phyloP scores from a whole-genome alignment of 1,140 invertebrate genomes.

The Temnothorax curvispinosus region DNA sequence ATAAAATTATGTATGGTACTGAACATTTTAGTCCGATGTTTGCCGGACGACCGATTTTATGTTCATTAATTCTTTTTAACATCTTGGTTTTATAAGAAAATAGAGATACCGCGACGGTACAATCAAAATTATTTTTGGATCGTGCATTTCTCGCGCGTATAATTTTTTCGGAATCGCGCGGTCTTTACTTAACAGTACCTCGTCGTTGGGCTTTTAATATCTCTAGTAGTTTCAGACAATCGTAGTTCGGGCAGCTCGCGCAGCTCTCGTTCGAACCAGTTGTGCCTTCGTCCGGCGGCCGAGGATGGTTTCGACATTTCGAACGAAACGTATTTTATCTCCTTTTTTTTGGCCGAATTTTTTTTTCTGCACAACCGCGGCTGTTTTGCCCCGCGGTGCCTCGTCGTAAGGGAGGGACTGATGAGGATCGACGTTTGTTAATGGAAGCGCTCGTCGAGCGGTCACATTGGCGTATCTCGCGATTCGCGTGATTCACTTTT shows the following conservation, averaged over 20 bases:
- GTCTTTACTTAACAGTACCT: background rate
- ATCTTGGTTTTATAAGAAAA: background rate
- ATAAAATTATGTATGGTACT: background rate
- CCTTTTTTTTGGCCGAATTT: background rate
- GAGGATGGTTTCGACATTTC: conserved; percentile 39
- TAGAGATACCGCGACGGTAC: background rate
- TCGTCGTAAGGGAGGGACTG: background rate
- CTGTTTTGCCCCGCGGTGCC: background rate
- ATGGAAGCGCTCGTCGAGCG: conserved; percentile 6
- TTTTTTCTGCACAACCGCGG: background rate
- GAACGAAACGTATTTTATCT: background rate
- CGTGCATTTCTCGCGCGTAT: background rate
- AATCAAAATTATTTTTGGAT: background rate
- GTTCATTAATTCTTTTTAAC: background rate
- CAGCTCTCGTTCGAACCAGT: conserved; percentile 15
- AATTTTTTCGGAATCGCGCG: background rate
- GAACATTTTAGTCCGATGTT: background rate
- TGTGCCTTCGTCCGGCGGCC: background rate
- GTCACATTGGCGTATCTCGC: background rate
- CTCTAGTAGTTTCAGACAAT: background rate
- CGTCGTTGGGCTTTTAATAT: conserved; percentile 16
- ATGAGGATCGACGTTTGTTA: conserved; percentile 43
- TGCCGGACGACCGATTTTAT: background rate
- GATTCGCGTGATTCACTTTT: conserved; percentile 16
- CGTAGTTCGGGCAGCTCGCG: conserved; percentile 18